Evolutionary conservation across 1,140 invertebrate species (phyloP).

Genomic region (Aradophagus sp.): DNA sequence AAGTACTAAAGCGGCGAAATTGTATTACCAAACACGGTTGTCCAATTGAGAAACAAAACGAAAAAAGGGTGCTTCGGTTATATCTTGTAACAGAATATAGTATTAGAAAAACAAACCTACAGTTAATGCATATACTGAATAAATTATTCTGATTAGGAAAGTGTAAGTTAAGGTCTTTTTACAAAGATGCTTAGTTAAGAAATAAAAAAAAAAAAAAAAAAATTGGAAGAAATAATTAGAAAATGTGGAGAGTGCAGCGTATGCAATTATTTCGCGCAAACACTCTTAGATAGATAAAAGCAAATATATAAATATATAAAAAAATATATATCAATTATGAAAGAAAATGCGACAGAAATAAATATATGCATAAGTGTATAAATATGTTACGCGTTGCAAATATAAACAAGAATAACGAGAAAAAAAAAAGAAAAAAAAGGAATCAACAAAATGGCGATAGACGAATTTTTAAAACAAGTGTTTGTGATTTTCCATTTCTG

Average conservation of each 20-base stretch:
- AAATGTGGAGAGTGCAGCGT: not conserved
- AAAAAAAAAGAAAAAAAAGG: no score
- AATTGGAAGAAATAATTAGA: no score
- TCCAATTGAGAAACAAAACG: constrained; percentile 20
- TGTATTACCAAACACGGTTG: constrained; percentile 28
- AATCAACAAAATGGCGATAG: no score
- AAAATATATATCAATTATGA: constrained; percentile 41
- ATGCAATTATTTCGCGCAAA: constrained; percentile 18
- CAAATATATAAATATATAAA: constrained; percentile 5
- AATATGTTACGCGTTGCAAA: constrained; percentile 51
- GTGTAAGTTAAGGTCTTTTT: constrained; percentile 47
- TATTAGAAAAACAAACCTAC: constrained; percentile 42
- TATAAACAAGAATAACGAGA: constrained; percentile 15
- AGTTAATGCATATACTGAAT: constrained; percentile 46
- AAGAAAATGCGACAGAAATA: constrained; percentile 28
- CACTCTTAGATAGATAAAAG: constrained; percentile 47
- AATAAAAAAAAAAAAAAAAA: constrained; percentile 1
- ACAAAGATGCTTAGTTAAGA: constrained; percentile 22
- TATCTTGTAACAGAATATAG: constrained; percentile 37
- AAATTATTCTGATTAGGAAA: constrained; percentile 45
- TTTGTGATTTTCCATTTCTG: constrained; percentile 38
- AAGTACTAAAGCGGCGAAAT: constrained; percentile 12
- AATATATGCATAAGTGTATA: constrained; percentile 56
- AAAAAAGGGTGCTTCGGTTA: constrained; percentile 49
- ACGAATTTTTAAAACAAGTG: constrained; percentile 27